Conservation (phyloP, 2,113 vertebrate species). For the pig (Sus scrofa) region DNA sequence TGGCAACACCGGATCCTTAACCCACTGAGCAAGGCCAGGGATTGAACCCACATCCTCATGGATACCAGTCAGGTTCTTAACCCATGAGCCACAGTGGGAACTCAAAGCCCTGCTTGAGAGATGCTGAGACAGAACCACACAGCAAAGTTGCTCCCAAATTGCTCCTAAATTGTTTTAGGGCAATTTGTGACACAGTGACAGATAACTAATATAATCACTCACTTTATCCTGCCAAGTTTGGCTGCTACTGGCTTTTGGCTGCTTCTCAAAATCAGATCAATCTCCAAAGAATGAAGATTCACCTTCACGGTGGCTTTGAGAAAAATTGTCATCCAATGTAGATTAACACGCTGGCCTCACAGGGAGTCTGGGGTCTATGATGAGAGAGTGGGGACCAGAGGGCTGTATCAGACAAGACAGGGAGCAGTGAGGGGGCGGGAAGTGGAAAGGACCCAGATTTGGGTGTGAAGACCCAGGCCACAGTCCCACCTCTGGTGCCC, state of each 20-base stretch:
- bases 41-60: too few species aligned
- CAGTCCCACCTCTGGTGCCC: background rate
- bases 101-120: background rate
- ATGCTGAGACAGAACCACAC: background rate
- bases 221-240: background rate
- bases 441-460: background rate
- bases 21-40: too few species aligned
- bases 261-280: background rate
- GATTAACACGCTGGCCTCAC: background rate
- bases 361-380: background rate
- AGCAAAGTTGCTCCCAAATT: background rate
- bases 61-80: too few species aligned
- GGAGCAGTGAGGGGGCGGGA: accelerated
- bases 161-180: too few species aligned
- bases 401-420: background rate
- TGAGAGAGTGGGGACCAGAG: accelerated
- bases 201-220: too few species aligned
- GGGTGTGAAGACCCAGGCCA: background rate
- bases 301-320: background rate
- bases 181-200: background rate
- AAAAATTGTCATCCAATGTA: background rate
- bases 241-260: background rate
- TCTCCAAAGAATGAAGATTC: background rate
- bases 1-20: too few species aligned
- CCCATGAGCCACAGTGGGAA: too few species aligned